Evolutionary conservation across 2,888 invertebrate species (phyloP).

Genomic region (Melipona beecheii): DNA sequence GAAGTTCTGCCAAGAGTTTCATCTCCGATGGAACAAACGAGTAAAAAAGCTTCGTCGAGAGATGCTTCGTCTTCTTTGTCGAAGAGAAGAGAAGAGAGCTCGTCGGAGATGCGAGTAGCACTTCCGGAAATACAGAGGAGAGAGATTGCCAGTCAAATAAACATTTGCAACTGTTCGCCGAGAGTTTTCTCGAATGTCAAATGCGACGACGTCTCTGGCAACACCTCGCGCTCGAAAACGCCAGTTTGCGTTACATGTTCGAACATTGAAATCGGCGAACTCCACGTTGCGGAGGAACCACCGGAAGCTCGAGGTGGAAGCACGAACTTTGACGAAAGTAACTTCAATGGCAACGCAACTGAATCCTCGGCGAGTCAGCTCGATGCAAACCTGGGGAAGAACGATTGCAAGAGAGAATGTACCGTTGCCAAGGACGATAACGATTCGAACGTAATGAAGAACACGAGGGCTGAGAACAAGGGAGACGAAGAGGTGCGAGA

Average conservation of each 20-base stretch:
- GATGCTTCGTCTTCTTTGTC: background rate
- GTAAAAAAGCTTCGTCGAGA: background rate
- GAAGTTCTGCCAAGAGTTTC: background rate
- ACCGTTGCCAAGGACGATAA: background rate
- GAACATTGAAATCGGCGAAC: background rate
- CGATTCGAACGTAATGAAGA: background rate
- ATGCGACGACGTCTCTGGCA: background rate
- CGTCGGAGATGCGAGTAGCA: too few species aligned
- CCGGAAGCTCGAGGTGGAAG: background rate
- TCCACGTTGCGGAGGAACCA: background rate
- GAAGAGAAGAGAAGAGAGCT: background rate
- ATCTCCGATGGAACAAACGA: background rate
- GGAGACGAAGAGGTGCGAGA: conserved; percentile 24
- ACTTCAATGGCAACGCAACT: background rate
- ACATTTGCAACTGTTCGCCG: conserved; percentile 21
- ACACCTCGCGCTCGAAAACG: background rate
- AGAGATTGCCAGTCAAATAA: conserved; percentile 31
- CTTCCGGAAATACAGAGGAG: background rate
- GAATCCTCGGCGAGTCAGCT: background rate
- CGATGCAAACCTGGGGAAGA: background rate
- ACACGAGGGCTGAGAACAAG: background rate
- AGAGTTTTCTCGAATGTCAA: background rate
- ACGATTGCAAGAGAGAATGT: background rate
- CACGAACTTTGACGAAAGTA: background rate
- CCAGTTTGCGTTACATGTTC: background rate